Evolutionary conservation across 2,888 invertebrate genomes (phyloP), one percentile per base, ranked within the genome.

Genomic region (Aleiodes alternator): DNA sequence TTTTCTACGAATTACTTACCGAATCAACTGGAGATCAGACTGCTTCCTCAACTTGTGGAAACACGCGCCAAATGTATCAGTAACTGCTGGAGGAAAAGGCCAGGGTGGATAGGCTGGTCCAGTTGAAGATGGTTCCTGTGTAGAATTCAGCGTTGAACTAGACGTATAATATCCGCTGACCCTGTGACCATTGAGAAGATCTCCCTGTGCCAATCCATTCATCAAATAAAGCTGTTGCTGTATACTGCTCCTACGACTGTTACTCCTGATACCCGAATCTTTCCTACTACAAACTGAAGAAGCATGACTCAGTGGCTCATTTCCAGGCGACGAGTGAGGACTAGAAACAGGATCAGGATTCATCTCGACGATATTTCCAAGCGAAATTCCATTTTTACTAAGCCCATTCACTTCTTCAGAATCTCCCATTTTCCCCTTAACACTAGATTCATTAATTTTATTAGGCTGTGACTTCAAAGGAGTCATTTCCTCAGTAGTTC

Each of bases 81-180:
- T 90, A 34, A 92, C 90, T 11, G 91, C 90, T 16, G 90, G 90
- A 43, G 91, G 90, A 80, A 91, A 90, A 43, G 88, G 86, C 81
- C 84, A 89, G 43, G 91, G 91, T 3, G 92, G 92, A 68, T 68
- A 51, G 3, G 68, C 31, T 0, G 68, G 68, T 50, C 85, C 84
- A 90, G 90, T 76, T 89, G 88, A 87, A 3, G 88, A 85, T 75
- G 87, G 84, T 77, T 89, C 90, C 53, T 86, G 89, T 57, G 83
- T 85, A 9, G 90, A 90, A 80, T 91, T 91, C 75, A 93, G 87
- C 3, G 92, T 92, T 6, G 96, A 96, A 85, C 95, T 96, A 75
- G 96, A 96, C 3, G 96, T 96, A 87, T 96, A 96, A 90, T 96
- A 97, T 23, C 96, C 96, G 48, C 96, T 96, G 1, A 96, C 96